Conservation (phyloP, 1,140 invertebrate genomes). For the Thrips palmi region DNA sequence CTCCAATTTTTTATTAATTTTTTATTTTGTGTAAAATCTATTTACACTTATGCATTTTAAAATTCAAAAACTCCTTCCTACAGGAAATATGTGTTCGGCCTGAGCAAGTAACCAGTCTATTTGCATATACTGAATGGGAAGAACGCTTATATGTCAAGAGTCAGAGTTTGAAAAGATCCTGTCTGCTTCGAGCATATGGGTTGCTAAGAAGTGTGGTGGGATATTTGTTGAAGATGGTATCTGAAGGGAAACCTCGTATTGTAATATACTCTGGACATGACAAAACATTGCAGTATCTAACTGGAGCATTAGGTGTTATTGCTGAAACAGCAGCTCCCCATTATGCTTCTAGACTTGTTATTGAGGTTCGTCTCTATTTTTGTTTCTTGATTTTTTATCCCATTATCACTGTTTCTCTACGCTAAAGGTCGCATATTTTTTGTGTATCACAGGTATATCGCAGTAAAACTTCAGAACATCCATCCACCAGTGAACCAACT, state of each 20-base stretch:
- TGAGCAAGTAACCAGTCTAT: slow-evolving; percentile 49
- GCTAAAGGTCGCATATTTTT: too few relatives aligned
- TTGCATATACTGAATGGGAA: slow-evolving; percentile 58
- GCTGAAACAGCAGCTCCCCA: slow-evolving; percentile 38
- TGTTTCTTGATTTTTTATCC: slow-evolving; percentile 10
- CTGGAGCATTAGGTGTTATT: slow-evolving; percentile 51
- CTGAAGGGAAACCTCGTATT: slow-evolving; percentile 55
- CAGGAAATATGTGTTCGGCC: slow-evolving; percentile 35
- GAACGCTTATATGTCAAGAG: slow-evolving; percentile 43
- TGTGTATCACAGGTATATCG: slow-evolving; percentile 33
- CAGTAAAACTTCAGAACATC: too few relatives aligned
- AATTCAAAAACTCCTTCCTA: too few relatives aligned
- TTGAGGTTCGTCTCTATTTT: slow-evolving; percentile 38
- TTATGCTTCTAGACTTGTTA: slow-evolving; percentile 67
- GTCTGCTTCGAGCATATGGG: slow-evolving; percentile 55
- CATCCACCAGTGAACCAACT: slow-evolving; percentile 24
- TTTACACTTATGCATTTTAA: too few relatives aligned
- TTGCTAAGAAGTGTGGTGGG: slow-evolving; percentile 56
- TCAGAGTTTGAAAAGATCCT: slow-evolving; percentile 38
- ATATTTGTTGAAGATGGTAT: slow-evolving; percentile 58
- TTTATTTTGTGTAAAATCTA: too few relatives aligned
- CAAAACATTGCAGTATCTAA: slow-evolving; percentile 66
- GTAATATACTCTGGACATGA: slow-evolving; percentile 84
- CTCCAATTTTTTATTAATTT: too few relatives aligned
- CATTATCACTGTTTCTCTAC: too few relatives aligned